These are phyloP conservation scores for Oophaga sylvatica DNA, from an alignment of 2,797 vertebrate species.

Conservation along the genomic window DNA sequence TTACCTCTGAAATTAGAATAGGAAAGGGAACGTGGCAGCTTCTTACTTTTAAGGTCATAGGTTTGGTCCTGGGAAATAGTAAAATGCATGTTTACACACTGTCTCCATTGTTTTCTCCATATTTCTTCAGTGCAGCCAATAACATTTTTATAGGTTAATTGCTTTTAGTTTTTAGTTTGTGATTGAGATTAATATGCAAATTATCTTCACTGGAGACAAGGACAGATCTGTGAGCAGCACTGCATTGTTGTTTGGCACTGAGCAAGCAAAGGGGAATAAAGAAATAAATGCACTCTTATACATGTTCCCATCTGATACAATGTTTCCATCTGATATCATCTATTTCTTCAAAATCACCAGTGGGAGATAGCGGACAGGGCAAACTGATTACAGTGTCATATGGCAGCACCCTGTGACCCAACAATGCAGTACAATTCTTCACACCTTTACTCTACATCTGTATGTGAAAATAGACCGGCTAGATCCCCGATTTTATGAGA, in stretches of 20 bases:
- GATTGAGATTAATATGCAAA: too few relatives aligned
- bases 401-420: neutral
- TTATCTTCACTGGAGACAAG: too few relatives aligned
- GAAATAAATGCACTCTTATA: neutral
- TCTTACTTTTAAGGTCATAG: too few relatives aligned
- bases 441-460: neutral
- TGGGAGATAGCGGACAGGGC: neutral
- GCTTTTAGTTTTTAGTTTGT: too few relatives aligned
- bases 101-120: too few relatives aligned
- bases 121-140: too few relatives aligned
- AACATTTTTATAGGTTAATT: too few relatives aligned
- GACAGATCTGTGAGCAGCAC: too few relatives aligned
- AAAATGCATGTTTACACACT: too few relatives aligned
- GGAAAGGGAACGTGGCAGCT: too few relatives aligned
- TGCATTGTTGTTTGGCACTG: neutral
- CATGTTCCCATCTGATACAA: neutral
- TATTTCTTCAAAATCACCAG: neutral
- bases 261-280: neutral
- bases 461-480: neutral
- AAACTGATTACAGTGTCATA: neutral
- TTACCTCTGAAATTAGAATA: too few relatives aligned
- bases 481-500: neutral
- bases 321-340: neutral
- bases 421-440: neutral
- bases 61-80: too few relatives aligned